Evolutionary conservation across 1,140 invertebrate species (phyloP), one percentile per base, ranked within the genome.

Genomic region (Maconellicoccus hirsutus): DNA sequence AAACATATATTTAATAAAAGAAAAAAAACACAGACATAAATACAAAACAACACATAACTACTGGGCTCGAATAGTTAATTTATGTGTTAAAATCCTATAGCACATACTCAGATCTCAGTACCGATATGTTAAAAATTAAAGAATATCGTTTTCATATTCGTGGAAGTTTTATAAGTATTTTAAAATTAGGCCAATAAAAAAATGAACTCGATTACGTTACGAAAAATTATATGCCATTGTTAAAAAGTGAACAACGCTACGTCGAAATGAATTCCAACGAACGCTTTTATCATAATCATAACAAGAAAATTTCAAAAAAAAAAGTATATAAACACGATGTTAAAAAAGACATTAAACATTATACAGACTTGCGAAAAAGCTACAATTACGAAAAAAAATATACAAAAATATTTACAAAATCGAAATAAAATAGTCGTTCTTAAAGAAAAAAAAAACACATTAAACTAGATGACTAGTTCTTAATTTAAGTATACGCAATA

Each of bases 221-320:
- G 42, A 52, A 52, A 16, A 52, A 52, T 8, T 52, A 52, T 52
- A 52, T 52, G 42, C n/a, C 12, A 8, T 52, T 14, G 42, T 52
- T 52, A 52, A 52, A 52, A 52, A 52, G 42, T 52, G 42, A 52
- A 52, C n/a, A n/a, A n/a, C n/a, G n/a, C n/a, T n/a, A n/a, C n/a
- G n/a, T n/a, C n/a, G n/a, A n/a, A n/a, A n/a, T n/a, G n/a, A n/a
- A n/a, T n/a, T n/a, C n/a, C n/a, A n/a, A n/a, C n/a, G n/a, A n/a
- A n/a, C n/a, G n/a, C n/a, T 19, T 52, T 52, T 16, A 52, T 19
- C 3, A 16, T 52, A 8, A 52, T 16, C 2, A 52, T 16, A 52
- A 52, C 42, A 52, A 52, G 12, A 33, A 52, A 52, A 52, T 52
- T 52, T 52, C 3, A 4, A 2, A 52, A 52, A 16, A 16, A 4